phyloP scores from a whole-genome alignment of 2,888 invertebrate species.

The Cremastinae sp. region DNA sequence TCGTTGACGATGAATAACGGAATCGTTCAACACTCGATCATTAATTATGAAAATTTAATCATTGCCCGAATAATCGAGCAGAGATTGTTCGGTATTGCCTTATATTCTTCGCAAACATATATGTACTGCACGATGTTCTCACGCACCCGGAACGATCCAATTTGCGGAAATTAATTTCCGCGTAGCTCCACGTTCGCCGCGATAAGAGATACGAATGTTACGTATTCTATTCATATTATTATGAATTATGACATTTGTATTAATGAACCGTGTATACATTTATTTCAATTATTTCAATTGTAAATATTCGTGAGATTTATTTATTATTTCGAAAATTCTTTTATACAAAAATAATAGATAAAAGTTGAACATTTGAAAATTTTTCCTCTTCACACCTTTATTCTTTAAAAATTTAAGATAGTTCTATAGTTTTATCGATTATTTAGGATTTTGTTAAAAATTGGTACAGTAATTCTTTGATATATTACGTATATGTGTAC shows the following conservation, averaged over 20 bases:
- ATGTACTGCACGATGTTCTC: neutral
- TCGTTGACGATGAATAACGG: slow-evolving; percentile 2
- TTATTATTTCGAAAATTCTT: too few relatives aligned
- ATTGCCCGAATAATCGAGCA: slow-evolving; percentile 18
- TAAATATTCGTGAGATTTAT: neutral
- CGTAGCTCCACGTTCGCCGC: slow-evolving; percentile 15
- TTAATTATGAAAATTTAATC: slow-evolving; percentile 33
- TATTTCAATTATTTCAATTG: neutral
- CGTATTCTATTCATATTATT: slow-evolving; percentile 21
- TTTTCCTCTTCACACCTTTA: too few relatives aligned
- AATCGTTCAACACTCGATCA: neutral
- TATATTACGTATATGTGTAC: too few relatives aligned
- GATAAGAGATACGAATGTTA: slow-evolving; percentile 3
- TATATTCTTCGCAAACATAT: neutral
- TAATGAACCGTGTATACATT: slow-evolving; percentile 1
- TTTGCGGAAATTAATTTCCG: slow-evolving; percentile 53
- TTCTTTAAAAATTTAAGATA: too few relatives aligned
- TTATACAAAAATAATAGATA: too few relatives aligned
- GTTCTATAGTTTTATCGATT: too few relatives aligned
- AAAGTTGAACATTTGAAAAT: too few relatives aligned
- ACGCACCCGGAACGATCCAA: slow-evolving; percentile 30
- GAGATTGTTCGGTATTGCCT: slow-evolving; percentile 11
- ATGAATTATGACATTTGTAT: neutral
- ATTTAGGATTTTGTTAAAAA: too few relatives aligned
- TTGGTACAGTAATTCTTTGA: too few relatives aligned